Percentiles rank a stretch among this genome's conserved stretches.
Evolutionary conservation across 2,888 invertebrate species (phyloP).

Genomic region (Drosophila mimica): DNA sequence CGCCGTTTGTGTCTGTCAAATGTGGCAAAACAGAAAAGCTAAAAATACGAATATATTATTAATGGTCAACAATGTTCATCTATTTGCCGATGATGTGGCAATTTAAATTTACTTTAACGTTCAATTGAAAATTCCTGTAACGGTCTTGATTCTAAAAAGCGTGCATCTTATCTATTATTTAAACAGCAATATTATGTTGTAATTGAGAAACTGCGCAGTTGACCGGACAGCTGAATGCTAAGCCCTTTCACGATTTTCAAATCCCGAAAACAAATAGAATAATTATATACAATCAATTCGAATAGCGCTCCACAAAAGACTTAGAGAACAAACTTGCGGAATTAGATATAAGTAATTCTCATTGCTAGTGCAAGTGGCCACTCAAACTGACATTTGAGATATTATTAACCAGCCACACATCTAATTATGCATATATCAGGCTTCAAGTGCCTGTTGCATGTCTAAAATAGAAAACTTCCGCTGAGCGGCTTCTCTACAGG

Average conservation of each 20-base stretch:
- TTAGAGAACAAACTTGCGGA: conserved; percentile 61
- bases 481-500: conserved; percentile 60
- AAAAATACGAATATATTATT: conserved; percentile 21
- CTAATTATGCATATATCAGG: conserved; percentile 68
- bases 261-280: conserved; percentile 21
- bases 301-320: conserved; percentile 37
- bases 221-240: conserved; percentile 29
- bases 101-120: conserved; percentile 31
- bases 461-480: conserved; percentile 69
- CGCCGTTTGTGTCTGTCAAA: conserved; percentile 35
- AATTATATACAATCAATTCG: conserved; percentile 4
- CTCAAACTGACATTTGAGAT: conserved; percentile 59
- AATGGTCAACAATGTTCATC: conserved; percentile 21
- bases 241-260: conserved; percentile 58
- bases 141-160: conserved; percentile 20
- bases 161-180: conserved; percentile 67
- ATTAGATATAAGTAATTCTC: conserved; percentile 29
- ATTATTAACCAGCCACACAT: conserved; percentile 51
- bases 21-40: conserved; percentile 20
- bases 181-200: conserved; percentile 59
- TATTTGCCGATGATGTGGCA: conserved; percentile 43
- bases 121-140: conserved; percentile 22
- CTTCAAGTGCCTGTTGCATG: conserved; percentile 59
- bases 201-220: conserved; percentile 69
- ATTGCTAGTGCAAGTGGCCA: conserved; percentile 7